phyloP scores from a whole-genome alignment of 2,113 vertebrate genomes.

The Eurypyga helias region DNA sequence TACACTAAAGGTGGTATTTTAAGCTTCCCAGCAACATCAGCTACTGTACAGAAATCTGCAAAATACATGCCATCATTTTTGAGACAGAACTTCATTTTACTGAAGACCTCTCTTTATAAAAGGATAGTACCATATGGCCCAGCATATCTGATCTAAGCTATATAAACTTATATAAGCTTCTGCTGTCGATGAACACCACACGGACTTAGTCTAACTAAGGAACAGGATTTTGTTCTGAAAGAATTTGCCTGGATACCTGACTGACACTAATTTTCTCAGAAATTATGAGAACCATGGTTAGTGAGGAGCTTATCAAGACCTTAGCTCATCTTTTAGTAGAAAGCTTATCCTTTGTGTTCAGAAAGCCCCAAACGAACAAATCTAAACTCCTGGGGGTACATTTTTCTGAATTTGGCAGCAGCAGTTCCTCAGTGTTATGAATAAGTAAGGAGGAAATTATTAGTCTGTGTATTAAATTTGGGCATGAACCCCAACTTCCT shows the following conservation, averaged over 20 bases:
- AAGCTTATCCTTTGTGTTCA: background rate
- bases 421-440: background rate
- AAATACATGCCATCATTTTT: background rate
- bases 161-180: conserved; percentile 19
- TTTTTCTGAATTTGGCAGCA: background rate
- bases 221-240: background rate
- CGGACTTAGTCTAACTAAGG: background rate
- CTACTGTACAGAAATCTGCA: background rate
- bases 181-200: background rate
- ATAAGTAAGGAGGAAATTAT: conserved; percentile 40
- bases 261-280: background rate
- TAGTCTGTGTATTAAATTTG: conserved; percentile 24
- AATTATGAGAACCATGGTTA: background rate
- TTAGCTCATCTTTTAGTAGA: background rate
- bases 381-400: background rate
- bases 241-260: background rate
- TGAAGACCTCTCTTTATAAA: conserved; percentile 8
- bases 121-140: conserved; percentile 14
- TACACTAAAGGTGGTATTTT: background rate
- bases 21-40: background rate
- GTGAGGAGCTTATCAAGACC: background rate
- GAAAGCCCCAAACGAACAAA: background rate
- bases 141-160: background rate
- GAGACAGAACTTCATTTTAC: background rate
- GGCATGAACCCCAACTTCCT: background rate